Base-by-base conservation (phyloP, 2,113 vertebrate genomes). In the Urocolius indicus region DNA sequence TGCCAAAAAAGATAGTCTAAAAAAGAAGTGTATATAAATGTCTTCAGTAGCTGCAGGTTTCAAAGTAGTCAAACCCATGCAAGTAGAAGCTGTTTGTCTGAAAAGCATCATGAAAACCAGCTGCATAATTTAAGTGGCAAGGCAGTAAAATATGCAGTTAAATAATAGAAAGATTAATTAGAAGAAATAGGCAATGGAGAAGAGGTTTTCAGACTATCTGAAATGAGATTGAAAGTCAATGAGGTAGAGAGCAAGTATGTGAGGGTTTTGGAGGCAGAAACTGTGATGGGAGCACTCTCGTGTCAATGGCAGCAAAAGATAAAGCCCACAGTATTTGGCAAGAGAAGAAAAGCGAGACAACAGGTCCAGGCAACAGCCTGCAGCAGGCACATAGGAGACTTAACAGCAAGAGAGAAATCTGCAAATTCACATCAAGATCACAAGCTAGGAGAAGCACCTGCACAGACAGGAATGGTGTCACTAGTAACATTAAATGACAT, bases 91-190 rank as follows among this genome's bases (percentile, higher is more conserved):
- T 48, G n/a, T 49, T 84, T 87, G 9, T 73, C 7, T 3, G 59
- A 86, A 84, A 78, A 30, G 43, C 13, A 65, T 59, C 13, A 72
- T 3, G 27, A 85, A 88, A 92, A 93, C 61, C 8, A 86, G 45
- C 19, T 80, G 30, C 45, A 77, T 49, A 69, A 89, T 85, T 18
- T 55, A 77, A 90, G 51, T 18, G 75, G 16, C 34, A 92, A 94
- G 51, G 29, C 59, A 94, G n/a, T 54, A 92, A 92, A 93, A 86
- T 32, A 88, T 2, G 5, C 45, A 92, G 80, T 61, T 92, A 96
- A 96, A 90, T 86, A 94, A 86, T 1, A 77, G 24, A 82, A 77
- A 84, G 36, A 93, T 83, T 90, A 86, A 95, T 91, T 92, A 93
- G 66, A 62, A 80, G 13, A 86, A 90, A 93, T 15, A 86, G 59